Percentiles rank a stretch among this genome's conserved stretches.
phyloP scores from a whole-genome alignment of 2,888 invertebrate species.

The Pyrrhia umbra region DNA sequence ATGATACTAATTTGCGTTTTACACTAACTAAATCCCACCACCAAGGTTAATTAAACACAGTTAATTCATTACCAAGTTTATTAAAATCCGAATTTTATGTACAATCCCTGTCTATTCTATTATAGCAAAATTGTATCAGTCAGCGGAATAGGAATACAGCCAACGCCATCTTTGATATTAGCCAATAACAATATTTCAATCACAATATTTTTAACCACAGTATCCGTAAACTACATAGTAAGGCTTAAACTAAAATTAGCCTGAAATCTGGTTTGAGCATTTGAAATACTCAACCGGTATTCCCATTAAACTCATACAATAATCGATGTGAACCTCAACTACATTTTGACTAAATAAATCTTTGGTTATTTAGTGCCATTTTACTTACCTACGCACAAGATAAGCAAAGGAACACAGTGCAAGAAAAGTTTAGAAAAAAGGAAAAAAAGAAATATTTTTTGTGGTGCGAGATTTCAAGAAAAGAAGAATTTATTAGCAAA shows the following conservation, averaged over 20 bases:
- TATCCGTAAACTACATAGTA: slow-evolving; percentile 11
- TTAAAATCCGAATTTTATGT: slow-evolving; percentile 62
- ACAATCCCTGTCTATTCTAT: slow-evolving; percentile 61
- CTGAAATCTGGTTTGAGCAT: slow-evolving; percentile 6
- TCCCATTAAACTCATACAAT: neutral
- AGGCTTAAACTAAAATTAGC: slow-evolving; percentile 2
- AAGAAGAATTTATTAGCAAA: neutral
- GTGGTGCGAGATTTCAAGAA: neutral
- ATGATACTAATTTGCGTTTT: neutral
- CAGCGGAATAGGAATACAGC: slow-evolving; percentile 18
- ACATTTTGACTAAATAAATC: slow-evolving; percentile 30
- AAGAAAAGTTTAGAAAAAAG: slow-evolving; percentile 7
- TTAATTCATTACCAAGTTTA: slow-evolving; percentile 64
- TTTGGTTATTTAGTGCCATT: slow-evolving; percentile 40
- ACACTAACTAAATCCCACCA: slow-evolving; percentile 50
- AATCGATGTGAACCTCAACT: slow-evolving; percentile 17
- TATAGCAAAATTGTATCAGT: slow-evolving; percentile 23
- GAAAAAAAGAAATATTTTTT: neutral
- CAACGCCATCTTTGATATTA: slow-evolving; percentile 20
- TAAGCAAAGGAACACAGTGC: slow-evolving; percentile 5
- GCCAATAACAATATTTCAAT: slow-evolving; percentile 12
- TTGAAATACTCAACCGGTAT: slow-evolving; percentile 5
- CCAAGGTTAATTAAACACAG: slow-evolving; percentile 71
- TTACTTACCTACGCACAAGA: slow-evolving; percentile 4
- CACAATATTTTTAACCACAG: slow-evolving; percentile 17